phyloP scores from a whole-genome alignment of 2,113 vertebrate genomes.

The Mobula birostris region DNA sequence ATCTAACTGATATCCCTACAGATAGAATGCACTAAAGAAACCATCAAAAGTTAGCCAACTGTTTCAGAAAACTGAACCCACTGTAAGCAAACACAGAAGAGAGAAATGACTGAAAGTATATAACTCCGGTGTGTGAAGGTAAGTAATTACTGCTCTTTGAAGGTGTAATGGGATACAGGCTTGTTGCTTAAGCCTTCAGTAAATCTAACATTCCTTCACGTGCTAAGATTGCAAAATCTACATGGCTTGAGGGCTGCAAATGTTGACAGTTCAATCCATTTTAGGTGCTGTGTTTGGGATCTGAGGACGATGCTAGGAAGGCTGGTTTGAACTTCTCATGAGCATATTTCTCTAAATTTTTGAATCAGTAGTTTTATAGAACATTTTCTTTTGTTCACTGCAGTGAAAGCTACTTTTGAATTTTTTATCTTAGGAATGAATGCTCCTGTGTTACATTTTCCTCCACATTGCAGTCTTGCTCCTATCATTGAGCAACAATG shows the following conservation, averaged over 20 bases:
- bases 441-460: not conserved
- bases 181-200: not conserved
- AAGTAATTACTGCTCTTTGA: not conserved
- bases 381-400: not conserved
- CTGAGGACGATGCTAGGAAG: not conserved
- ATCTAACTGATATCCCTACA: not conserved
- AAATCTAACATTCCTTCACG: not conserved
- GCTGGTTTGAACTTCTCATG: not conserved
- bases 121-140: not conserved
- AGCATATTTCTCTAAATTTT: not conserved
- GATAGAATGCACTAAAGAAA: not conserved
- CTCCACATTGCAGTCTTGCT: no score
- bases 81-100: not conserved
- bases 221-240: not conserved
- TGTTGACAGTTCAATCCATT: not conserved
- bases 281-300: not conserved
- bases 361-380: not conserved
- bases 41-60: not conserved
- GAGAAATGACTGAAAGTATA: not conserved
- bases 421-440: not conserved
- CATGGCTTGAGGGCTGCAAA: not conserved
- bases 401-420: not conserved
- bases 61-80: not conserved
- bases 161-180: constrained; percentile 2
- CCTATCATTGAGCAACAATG: no score